phyloP scores from a whole-genome alignment of 2,797 vertebrate genomes.

The Thaleichthys pacificus region DNA sequence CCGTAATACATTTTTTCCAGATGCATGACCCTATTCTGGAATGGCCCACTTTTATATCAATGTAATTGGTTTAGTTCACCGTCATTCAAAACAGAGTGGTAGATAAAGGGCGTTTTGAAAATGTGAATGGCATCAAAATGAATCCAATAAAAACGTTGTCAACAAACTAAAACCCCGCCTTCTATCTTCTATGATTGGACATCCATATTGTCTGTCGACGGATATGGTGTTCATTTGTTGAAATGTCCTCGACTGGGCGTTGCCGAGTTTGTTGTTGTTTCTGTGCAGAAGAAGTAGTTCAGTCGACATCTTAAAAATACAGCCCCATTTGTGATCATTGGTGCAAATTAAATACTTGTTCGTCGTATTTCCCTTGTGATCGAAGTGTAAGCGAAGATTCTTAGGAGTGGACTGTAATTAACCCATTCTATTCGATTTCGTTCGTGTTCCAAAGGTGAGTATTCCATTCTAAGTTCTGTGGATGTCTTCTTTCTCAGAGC shows the following conservation, averaged over 20 bases:
- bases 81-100: constrained; percentile 13
- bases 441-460: constrained; percentile 53
- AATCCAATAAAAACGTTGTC: constrained; percentile 48
- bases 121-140: neutral
- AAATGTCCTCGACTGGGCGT: constrained; percentile 26
- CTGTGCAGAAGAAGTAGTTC: constrained; percentile 44
- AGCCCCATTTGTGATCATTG: neutral
- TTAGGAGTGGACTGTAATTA: neutral
- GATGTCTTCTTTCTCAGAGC: neutral
- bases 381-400: neutral
- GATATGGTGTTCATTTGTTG: constrained; percentile 51
- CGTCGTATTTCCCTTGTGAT: neutral
- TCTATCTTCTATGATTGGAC: constrained; percentile 20
- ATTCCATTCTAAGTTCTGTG: neutral
- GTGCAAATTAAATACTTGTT: neutral
- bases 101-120: neutral
- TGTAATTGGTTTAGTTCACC: constrained; percentile 36
- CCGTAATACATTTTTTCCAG: no score
- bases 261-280: constrained; percentile 68
- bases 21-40: no score
- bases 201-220: neutral
- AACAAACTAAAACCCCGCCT: constrained; percentile 16
- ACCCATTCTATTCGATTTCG: constrained; percentile 5
- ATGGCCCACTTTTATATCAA: constrained; percentile 25
- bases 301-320: constrained; percentile 69